Evolutionary conservation across 2,888 invertebrate genomes (phyloP).

Genomic region (Drosophila lacicola): DNA sequence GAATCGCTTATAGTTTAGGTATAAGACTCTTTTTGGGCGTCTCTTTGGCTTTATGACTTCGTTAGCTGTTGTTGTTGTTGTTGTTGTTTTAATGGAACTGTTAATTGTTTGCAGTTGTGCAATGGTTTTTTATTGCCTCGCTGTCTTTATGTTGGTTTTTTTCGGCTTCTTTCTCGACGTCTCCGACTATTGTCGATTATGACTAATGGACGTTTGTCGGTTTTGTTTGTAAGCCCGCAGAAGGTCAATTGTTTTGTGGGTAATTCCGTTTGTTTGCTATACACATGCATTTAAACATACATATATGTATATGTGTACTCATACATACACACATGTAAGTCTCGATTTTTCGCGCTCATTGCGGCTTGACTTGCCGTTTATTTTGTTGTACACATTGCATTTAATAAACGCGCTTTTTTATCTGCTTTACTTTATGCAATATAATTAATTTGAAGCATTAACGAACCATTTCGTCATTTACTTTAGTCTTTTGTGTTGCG

Average conservation of each 20-base stretch:
- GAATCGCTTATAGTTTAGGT: slow-evolving; percentile 15
- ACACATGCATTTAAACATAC: slow-evolving; percentile 3
- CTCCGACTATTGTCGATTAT: slow-evolving; percentile 68
- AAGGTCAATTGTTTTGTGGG: slow-evolving; percentile 77
- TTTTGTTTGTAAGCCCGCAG: slow-evolving; percentile 69
- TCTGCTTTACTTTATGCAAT: slow-evolving; percentile 57
- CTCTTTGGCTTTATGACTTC: slow-evolving; percentile 51
- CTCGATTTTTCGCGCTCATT: slow-evolving; percentile 28
- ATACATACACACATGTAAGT: slow-evolving; percentile 8
- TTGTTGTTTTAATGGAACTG: slow-evolving; percentile 54
- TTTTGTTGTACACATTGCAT: slow-evolving; percentile 60
- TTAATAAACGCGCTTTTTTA: slow-evolving; percentile 48
- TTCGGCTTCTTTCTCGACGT: slow-evolving; percentile 68
- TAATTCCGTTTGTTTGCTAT: slow-evolving; percentile 67
- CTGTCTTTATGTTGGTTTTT: slow-evolving; percentile 39
- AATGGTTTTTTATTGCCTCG: slow-evolving; percentile 49
- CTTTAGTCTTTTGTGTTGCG: slow-evolving; percentile 47
- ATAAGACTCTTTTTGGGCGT: slow-evolving; percentile 36
- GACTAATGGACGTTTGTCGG: slow-evolving; percentile 72
- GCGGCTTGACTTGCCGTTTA: slow-evolving; percentile 53
- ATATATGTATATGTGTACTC: slow-evolving; percentile 5
- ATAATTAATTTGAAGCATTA: slow-evolving; percentile 72
- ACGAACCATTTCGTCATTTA: slow-evolving; percentile 73
- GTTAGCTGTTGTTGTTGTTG: slow-evolving; percentile 37
- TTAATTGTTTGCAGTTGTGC: slow-evolving; percentile 78